Percentiles rank a stretch among this genome's conserved stretches.
phyloP scores from a whole-genome alignment of 2,113 vertebrate species.

The Eublepharis macularius region DNA sequence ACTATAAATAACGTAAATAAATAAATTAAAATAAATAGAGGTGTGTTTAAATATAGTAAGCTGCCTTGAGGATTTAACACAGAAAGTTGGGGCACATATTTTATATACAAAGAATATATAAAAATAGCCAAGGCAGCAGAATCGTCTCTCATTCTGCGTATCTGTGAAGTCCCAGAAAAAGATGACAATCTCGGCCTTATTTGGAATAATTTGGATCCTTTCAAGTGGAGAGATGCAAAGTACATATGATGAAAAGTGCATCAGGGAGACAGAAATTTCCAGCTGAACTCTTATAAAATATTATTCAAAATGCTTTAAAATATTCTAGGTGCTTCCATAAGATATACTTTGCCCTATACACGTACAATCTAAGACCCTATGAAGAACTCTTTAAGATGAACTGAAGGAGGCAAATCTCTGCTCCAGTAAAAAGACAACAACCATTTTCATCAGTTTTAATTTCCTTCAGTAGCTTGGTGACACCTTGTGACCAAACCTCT shows the following conservation, averaged over 20 bases:
- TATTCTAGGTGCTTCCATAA: neutral
- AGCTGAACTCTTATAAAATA: neutral
- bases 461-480: constrained; percentile 44
- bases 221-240: neutral
- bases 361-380: neutral
- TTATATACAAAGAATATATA: no score
- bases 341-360: neutral
- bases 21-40: no score
- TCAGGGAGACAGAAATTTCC: neutral
- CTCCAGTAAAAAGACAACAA: neutral
- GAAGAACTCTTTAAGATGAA: neutral
- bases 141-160: neutral
- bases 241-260: neutral
- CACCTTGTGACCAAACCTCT: constrained; percentile 64
- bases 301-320: neutral
- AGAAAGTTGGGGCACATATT: no score
- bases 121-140: neutral
- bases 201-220: neutral
- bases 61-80: no score
- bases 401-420: neutral
- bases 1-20: no score
- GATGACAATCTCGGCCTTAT: neutral
- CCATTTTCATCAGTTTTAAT: neutral
- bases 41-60: no score
- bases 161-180: neutral